phyloP scores from a whole-genome alignment of 2,888 invertebrate species.

The Macroteleia sp. region DNA sequence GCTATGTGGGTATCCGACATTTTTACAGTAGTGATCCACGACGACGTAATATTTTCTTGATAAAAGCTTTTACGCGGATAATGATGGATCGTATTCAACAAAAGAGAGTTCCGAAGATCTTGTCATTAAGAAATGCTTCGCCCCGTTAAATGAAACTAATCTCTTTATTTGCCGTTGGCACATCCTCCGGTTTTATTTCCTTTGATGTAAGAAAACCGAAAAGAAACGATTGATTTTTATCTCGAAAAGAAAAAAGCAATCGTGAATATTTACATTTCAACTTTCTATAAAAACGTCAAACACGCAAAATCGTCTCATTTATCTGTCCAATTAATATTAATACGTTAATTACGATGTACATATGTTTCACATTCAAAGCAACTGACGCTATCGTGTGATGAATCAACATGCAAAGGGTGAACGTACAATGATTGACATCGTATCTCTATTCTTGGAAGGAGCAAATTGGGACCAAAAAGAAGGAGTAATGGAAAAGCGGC shows the following conservation, averaged over 20 bases:
- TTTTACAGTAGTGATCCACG: conserved; percentile 28
- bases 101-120: background rate
- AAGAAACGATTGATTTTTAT: too few relatives aligned
- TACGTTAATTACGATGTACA: conserved; percentile 18
- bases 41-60: conserved; percentile 32
- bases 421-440: conserved; percentile 13
- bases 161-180: background rate
- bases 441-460: conserved; percentile 13
- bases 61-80: conserved; percentile 43
- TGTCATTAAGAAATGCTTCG: conserved; percentile 22
- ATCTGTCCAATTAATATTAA: conserved; percentile 36
- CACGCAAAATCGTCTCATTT: conserved; percentile 7
- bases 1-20: conserved; percentile 18
- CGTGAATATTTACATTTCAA: too few relatives aligned
- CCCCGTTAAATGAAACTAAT: conserved; percentile 20
- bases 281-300: conserved; percentile 11
- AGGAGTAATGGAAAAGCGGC: background rate
- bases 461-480: background rate
- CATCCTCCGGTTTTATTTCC: background rate
- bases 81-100: conserved; percentile 37
- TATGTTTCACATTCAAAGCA: conserved; percentile 24
- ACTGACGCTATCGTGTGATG: conserved; percentile 2
- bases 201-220: background rate
- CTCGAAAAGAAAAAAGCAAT: too few relatives aligned
- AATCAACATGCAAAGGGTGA: conserved; percentile 30